Base-by-base conservation (phyloP, 2,888 invertebrate species). In the Nemotelus nigrinus region DNA sequence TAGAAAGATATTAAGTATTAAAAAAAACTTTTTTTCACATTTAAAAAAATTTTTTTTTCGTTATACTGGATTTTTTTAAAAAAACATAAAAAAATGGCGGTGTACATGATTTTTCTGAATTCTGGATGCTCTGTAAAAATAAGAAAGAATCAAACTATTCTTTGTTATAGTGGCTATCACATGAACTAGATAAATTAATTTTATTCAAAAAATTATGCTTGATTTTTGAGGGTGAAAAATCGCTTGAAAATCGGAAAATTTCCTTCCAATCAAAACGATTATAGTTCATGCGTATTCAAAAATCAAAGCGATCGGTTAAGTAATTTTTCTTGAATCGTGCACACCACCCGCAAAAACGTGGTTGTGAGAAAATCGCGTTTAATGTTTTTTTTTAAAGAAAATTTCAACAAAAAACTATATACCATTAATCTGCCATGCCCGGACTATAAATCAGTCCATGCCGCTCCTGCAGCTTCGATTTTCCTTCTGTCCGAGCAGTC, bases 51-150 rank as follows among this genome's bases (percentile, higher is more conserved):
- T 70, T 60, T 7, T 43, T 76, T n/a, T 25, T 77, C 25, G 64
- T 70, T 44, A 74, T 48, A 72, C 53, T 45, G 48, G 5, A 25
- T 47, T 45, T 67, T 67, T 67, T 65, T 50, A 63, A 10, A 76
- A 50, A 50, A 70, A 39, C 0, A 10, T 39, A 39, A 76, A 67
- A 43, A 25, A 25, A 25, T 25, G 25, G 25, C 43, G 43, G 63
- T 7, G 63, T 43, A 2, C 63, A 43, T 63, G 63, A 63, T 63
- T 63, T 43, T n/a, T n/a, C n/a, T n/a, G n/a, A n/a, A n/a, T n/a
- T 63, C 63, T 63, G 63, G 63, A 39, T 41, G 43, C 5, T 43
- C 63, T 63, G 63, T 43, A 1, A 63, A 63, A 25, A 25, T 25
- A 25, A 1, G 25, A 25, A 25, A 63, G 43, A 39, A 39, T 4